Conservation (phyloP, 1,140 invertebrate species). For the Leucophenga varia region DNA sequence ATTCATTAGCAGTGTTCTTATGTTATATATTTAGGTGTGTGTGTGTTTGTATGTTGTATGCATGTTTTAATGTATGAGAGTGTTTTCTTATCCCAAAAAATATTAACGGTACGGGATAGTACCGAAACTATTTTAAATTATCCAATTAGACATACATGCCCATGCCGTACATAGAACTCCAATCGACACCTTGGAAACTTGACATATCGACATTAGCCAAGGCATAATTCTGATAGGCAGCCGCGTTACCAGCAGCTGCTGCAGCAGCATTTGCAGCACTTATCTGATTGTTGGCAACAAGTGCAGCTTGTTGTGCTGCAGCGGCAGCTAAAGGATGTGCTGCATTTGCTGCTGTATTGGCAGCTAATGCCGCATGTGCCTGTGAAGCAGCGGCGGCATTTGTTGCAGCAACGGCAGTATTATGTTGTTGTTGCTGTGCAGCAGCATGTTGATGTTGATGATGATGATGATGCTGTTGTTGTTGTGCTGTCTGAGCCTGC, state of each 20-base stretch:
- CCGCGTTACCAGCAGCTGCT: constrained; percentile 62
- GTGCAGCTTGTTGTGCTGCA: constrained; percentile 56
- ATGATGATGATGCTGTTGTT: too few relatives aligned
- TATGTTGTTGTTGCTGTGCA: constrained; percentile 29
- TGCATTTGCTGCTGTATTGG: constrained; percentile 37
- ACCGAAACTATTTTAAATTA: too few relatives aligned
- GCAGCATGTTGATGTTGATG: constrained; percentile 44
- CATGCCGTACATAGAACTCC: constrained; percentile 87
- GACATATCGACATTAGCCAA: constrained; percentile 88
- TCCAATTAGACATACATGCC: constrained; percentile 80
- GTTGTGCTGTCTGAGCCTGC: too few relatives aligned
- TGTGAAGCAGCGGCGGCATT: constrained; percentile 58
- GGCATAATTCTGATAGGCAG: constrained; percentile 76
- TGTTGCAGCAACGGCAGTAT: constrained; percentile 55
- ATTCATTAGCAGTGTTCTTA: constrained; percentile 1
- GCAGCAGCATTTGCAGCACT: constrained; percentile 59
- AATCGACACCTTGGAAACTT: constrained; percentile 86
- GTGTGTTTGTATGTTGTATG: constrained; percentile 7
- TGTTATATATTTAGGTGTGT: constrained; percentile 8
- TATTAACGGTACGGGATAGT: too few relatives aligned
- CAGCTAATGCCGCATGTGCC: constrained; percentile 57
- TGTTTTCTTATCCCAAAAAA: too few relatives aligned
- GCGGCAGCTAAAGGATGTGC: constrained; percentile 52
- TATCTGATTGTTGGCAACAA: constrained; percentile 51
- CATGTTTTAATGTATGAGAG: constrained; percentile 16